Evolutionary conservation across 2,113 vertebrate species (phyloP).

Genomic region (Hemicordylus capensis): DNA sequence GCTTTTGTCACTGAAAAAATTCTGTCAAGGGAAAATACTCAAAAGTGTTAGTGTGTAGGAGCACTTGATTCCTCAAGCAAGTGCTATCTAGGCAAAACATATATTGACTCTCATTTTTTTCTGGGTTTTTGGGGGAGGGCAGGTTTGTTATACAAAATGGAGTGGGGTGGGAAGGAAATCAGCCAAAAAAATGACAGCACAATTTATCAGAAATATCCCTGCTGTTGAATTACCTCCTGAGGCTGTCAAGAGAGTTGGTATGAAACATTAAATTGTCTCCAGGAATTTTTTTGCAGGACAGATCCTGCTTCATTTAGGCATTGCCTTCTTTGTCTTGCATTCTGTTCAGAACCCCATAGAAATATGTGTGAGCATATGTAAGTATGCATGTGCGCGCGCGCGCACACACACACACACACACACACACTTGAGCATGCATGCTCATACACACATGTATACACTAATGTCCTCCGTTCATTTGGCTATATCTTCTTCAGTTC

Average conservation of each 20-base stretch:
- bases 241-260: constrained; percentile 38
- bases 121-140: no score
- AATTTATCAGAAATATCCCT: constrained; percentile 1
- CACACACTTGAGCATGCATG: not conserved
- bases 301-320: no score
- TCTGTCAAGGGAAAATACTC: not conserved
- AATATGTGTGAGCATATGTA: not conserved
- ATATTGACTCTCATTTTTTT: not conserved
- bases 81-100: not conserved
- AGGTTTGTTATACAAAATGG: no score
- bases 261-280: constrained; percentile 49
- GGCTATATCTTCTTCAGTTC: not conserved
- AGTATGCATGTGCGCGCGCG: no score
- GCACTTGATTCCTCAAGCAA: constrained; percentile 8
- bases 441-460: not conserved
- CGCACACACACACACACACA: no score
- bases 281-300: constrained; percentile 29
- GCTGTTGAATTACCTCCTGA: constrained; percentile 15
- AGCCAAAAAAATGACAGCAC: constrained; percentile 12
- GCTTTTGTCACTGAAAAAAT: constrained; percentile 17
- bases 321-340: constrained; percentile 25
- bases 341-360: not conserved
- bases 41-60: constrained; percentile 10
- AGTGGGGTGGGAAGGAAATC: not conserved
- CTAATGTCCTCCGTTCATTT: constrained; percentile 26